Percentiles rank a stretch among this genome's conserved stretches.
phyloP scores from a whole-genome alignment of 2,888 invertebrate species.

The Punctoribates punctum region DNA sequence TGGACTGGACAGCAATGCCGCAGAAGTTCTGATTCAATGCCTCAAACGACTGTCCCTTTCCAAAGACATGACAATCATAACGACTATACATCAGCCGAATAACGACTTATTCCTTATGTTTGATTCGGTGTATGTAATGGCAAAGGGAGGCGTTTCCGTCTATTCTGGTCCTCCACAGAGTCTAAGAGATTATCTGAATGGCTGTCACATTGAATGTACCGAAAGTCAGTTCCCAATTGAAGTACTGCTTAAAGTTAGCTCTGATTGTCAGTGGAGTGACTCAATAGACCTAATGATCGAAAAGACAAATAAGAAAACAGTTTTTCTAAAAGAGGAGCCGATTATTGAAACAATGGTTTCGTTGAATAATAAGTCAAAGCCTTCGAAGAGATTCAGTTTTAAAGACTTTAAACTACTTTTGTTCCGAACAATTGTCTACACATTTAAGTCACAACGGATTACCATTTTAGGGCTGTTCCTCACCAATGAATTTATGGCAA shows the following conservation, averaged over 20 bases:
- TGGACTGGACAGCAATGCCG: conserved; percentile 6
- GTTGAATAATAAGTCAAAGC: neutral
- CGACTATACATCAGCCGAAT: conserved; percentile 20
- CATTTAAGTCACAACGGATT: neutral
- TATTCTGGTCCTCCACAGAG: neutral
- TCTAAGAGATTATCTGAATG: neutral
- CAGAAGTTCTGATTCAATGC: neutral
- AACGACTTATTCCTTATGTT: neutral
- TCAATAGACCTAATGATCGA: no score
- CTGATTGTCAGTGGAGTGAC: no score
- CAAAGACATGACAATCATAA: neutral
- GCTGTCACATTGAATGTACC: neutral
- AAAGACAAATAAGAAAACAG: no score
- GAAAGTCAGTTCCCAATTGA: neutral
- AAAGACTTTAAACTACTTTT: neutral
- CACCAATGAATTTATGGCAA: neutral
- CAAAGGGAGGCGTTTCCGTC: neutral
- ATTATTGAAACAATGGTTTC: neutral
- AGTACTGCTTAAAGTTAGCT: neutral
- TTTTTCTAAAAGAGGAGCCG: no score
- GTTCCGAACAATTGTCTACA: neutral
- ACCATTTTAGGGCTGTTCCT: neutral
- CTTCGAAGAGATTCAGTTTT: neutral
- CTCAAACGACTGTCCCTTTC: neutral
- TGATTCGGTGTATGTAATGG: neutral